phyloP scores from a whole-genome alignment of 2,888 invertebrate genomes.

The Pristionchus japonicus region DNA sequence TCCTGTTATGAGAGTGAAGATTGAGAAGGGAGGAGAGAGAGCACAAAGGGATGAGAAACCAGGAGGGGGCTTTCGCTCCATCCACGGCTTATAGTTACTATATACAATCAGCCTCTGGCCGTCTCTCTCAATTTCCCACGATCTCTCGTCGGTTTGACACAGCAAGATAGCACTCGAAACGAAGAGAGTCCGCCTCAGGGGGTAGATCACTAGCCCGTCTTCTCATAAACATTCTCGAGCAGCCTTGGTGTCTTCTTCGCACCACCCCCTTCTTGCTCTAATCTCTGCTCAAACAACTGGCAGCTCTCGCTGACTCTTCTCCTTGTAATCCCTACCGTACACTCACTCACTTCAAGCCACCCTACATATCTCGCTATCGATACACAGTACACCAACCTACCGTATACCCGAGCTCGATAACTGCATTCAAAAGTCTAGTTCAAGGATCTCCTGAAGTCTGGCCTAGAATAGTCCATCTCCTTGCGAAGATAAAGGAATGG shows the following conservation, averaged over 20 bases:
- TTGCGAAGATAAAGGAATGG: conserved; percentile 11
- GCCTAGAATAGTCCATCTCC: not conserved
- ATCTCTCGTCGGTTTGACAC: not conserved
- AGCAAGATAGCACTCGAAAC: not conserved
- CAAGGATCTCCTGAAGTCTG: not conserved
- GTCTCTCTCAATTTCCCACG: not conserved
- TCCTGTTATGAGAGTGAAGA: conserved; percentile 1
- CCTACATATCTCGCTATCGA: not conserved
- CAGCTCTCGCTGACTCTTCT: not conserved
- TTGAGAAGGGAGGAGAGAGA: not conserved
- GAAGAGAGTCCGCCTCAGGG: not conserved
- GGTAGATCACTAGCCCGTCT: not conserved
- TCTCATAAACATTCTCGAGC: not conserved
- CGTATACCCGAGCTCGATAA: not conserved
- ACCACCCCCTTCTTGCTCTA: not conserved
- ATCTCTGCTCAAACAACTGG: conserved; percentile 35
- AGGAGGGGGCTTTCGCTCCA: not conserved
- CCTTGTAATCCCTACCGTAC: not conserved
- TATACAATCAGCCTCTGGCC: not conserved
- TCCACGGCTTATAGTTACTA: conserved; percentile 11
- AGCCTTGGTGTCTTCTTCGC: not conserved
- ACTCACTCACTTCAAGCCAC: not conserved
- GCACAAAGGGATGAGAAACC: conserved; percentile 1
- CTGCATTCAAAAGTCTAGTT: not conserved
- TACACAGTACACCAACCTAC: not conserved